These are phyloP conservation scores for Apamea sordens DNA, from an alignment of 2,888 invertebrate species.

Conservation along the genomic window DNA sequence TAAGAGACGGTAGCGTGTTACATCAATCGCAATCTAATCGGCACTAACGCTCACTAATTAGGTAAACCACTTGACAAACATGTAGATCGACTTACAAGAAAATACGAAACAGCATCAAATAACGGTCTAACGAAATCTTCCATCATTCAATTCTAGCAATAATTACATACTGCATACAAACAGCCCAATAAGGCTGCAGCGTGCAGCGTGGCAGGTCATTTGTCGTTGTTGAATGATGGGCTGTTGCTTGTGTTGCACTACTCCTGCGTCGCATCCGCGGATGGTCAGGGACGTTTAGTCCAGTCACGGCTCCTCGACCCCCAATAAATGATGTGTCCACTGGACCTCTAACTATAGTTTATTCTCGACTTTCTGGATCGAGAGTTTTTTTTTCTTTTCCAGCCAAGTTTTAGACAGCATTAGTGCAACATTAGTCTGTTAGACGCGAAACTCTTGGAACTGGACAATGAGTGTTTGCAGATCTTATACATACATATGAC, in stretches of 20 bases:
- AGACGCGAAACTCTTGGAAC: constrained; percentile 6
- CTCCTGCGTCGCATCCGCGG: not conserved
- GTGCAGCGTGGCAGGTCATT: constrained; percentile 5
- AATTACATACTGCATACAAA: not conserved
- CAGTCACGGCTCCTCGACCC: too few relatives aligned
- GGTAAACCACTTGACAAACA: constrained; percentile 9
- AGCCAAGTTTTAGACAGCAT: not conserved
- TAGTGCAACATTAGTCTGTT: not conserved
- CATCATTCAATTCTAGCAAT: not conserved
- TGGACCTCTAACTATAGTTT: too few relatives aligned
- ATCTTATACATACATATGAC: not conserved
- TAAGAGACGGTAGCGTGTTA: not conserved
- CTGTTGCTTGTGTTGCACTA: not conserved
- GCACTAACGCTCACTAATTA: not conserved
- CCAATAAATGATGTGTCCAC: too few relatives aligned
- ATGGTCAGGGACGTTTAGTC: not conserved
- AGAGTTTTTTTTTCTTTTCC: too few relatives aligned
- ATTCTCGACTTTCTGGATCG: too few relatives aligned
- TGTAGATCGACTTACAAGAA: constrained; percentile 4
- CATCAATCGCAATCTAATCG: not conserved
- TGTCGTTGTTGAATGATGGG: constrained; percentile 17
- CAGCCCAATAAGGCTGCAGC: not conserved
- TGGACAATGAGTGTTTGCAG: constrained; percentile 12
- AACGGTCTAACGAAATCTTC: not conserved
- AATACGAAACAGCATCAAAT: constrained; percentile 2